phyloP scores from a whole-genome alignment of 2,113 vertebrate species.

The Pelodiscus sinensis region DNA sequence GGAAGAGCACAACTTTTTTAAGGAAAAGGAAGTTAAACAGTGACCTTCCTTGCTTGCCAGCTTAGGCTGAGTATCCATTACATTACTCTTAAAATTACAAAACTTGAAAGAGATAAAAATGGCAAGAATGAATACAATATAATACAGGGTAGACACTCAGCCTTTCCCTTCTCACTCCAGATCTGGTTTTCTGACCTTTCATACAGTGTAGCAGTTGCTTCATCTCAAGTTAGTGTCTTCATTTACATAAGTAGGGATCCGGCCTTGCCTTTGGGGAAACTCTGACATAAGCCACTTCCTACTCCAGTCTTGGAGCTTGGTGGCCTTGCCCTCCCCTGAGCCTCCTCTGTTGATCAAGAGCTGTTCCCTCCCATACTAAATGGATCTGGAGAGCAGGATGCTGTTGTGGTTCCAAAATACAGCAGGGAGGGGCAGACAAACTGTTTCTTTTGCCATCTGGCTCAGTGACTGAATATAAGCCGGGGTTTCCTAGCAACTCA shows the following conservation, averaged over 20 bases:
- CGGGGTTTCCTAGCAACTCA: not conserved
- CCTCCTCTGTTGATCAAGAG: not conserved
- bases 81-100: slow-evolving; percentile 5
- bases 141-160: not conserved
- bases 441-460: not conserved
- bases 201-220: not conserved
- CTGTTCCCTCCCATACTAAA: not conserved
- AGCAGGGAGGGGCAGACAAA: not conserved
- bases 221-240: not conserved
- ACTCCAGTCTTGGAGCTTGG: not conserved
- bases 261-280: not conserved
- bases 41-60: not conserved
- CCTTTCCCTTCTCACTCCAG: not conserved
- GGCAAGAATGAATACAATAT: not conserved
- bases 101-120: not conserved
- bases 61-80: not conserved
- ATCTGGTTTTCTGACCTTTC: not conserved
- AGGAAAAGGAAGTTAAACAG: slow-evolving; percentile 4
- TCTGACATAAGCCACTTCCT: not conserved
- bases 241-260: not conserved
- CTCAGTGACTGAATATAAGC: not conserved
- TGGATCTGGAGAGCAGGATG: not conserved
- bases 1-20: not conserved
- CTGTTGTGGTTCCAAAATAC: not conserved
- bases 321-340: not conserved